These are phyloP conservation scores for Chrosomus eos DNA, from an alignment of 2,797 vertebrate genomes.

Conservation along the genomic window DNA sequence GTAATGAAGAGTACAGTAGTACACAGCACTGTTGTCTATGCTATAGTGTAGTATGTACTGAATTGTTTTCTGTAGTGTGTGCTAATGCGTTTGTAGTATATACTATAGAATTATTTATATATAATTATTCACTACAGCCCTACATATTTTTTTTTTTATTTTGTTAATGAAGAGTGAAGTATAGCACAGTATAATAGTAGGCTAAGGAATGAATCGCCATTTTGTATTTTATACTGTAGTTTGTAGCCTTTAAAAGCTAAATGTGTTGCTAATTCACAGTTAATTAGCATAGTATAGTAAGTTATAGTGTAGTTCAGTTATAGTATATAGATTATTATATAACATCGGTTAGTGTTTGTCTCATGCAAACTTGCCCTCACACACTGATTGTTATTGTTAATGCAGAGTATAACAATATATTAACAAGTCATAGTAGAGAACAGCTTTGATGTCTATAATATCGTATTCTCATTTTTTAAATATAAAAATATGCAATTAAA, in stretches of 20 bases:
- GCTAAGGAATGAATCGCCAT: not conserved
- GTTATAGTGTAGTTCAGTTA: not conserved
- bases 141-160: not conserved
- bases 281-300: not conserved
- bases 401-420: not conserved
- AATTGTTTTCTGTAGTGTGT: not conserved
- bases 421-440: not conserved
- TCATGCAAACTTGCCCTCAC: not conserved
- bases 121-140: not conserved
- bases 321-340: not conserved
- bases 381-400: not conserved
- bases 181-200: not conserved
- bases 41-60: too few species aligned
- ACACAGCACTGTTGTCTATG: not conserved
- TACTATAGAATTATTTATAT: too few species aligned
- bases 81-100: not conserved
- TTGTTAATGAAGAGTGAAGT: not conserved
- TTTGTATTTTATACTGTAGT: not conserved
- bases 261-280: not conserved
- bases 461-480: not conserved
- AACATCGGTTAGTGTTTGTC: not conserved
- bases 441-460: not conserved
- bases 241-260: not conserved
- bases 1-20: not conserved
- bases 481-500: not conserved